Evolutionary conservation across 1,140 invertebrate genomes (phyloP).

Genomic region (Reticulitermes speratus): DNA sequence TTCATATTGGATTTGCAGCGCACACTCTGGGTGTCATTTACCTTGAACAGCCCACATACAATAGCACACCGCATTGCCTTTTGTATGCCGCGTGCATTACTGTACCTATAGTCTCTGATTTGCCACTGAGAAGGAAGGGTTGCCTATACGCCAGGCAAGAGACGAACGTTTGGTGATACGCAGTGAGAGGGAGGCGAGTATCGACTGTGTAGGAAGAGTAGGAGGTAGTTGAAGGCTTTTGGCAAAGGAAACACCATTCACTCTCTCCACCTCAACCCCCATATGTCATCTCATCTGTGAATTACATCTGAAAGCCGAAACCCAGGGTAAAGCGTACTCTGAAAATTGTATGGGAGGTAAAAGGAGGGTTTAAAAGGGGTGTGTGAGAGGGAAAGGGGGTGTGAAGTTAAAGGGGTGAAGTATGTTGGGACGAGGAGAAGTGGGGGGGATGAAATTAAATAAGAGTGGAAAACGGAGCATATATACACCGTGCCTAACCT

Average conservation of each 20-base stretch:
- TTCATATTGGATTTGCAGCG: constrained; percentile 7
- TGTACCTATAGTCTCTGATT: neutral
- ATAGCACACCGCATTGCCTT: constrained; percentile 27
- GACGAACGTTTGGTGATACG: constrained; percentile 2
- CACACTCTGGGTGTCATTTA: constrained; percentile 31
- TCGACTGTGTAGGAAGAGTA: constrained; percentile 19
- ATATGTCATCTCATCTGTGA: constrained; percentile 27
- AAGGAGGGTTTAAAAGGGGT: constrained; percentile 16
- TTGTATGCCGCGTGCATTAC: constrained; percentile 25
- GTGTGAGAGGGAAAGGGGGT: constrained; percentile 6
- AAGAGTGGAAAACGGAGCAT: neutral
- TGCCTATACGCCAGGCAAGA: constrained; percentile 16
- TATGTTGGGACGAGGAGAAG: neutral
- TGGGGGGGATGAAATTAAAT: neutral
- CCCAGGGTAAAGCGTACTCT: neutral
- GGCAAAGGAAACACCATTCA: constrained; percentile 27
- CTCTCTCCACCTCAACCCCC: neutral
- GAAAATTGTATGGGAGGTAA: constrained; percentile 18
- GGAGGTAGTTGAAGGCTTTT: constrained; percentile 23
- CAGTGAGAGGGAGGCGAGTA: constrained; percentile 10
- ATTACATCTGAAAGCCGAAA: constrained; percentile 25
- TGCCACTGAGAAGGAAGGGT: constrained; percentile 21
- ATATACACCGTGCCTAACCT: neutral
- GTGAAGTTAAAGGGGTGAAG: constrained; percentile 17
- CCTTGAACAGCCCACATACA: constrained; percentile 15